Conservation (phyloP, 1,140 invertebrate species). For the Drosophila tropicalis region DNA sequence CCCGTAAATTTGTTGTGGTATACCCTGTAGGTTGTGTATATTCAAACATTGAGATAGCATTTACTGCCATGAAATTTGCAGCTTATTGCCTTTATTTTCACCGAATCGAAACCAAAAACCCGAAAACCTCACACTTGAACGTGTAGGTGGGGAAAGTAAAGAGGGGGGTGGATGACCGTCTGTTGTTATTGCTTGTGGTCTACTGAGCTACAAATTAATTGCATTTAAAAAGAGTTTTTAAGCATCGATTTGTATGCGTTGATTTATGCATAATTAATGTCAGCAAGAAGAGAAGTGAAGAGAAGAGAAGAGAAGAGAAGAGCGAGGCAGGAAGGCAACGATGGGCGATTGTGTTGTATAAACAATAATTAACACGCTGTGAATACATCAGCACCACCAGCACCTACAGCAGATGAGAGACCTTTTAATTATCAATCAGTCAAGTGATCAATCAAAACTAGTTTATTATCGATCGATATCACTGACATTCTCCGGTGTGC, state of each 20-base stretch:
- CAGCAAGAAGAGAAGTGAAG: conserved; percentile 15
- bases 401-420: conserved; percentile 36
- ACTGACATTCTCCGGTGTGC: conserved; percentile 54
- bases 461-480: conserved; percentile 30
- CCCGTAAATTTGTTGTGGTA: neutral
- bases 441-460: conserved; percentile 57
- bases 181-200: conserved; percentile 18
- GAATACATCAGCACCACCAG: conserved; percentile 53
- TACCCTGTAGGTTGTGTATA: conserved; percentile 26
- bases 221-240: conserved; percentile 47
- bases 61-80: conserved; percentile 63
- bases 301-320: neutral
- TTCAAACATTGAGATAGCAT: conserved; percentile 58
- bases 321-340: neutral
- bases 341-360: conserved; percentile 28
- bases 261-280: conserved; percentile 59
- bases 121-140: conserved; percentile 5
- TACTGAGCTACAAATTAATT: conserved; percentile 54
- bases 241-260: conserved; percentile 61
- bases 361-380: conserved; percentile 67
- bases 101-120: conserved; percentile 23
- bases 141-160: neutral
- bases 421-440: conserved; percentile 74
- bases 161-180: neutral
- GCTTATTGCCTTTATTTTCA: conserved; percentile 62